Conservation (phyloP, 2,113 vertebrate genomes). For the Seriola rivoliana region DNA sequence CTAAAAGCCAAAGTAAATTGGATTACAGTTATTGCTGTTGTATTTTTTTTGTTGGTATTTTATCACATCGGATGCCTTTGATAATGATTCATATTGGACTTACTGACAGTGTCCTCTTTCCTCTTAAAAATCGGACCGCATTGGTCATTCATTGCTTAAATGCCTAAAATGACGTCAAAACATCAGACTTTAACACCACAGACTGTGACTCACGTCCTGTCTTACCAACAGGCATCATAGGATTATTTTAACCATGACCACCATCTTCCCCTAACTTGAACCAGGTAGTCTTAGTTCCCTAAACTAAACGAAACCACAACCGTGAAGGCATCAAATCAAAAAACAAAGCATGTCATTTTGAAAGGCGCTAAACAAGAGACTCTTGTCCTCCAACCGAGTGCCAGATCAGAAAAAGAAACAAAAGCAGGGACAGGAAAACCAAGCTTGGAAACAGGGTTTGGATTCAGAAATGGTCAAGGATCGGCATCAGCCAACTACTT, state of each 20-base stretch:
- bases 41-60: too few species aligned
- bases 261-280: neutral
- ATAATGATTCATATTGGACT: too few species aligned
- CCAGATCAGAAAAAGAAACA: neutral
- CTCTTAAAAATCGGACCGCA: too few species aligned
- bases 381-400: neutral
- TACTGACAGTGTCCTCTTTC: too few species aligned
- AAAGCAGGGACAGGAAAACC: neutral
- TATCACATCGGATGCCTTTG: too few species aligned
- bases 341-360: neutral
- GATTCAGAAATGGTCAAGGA: neutral
- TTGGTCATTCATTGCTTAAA: too few species aligned
- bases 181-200: neutral
- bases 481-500: slow-evolving; percentile 27
- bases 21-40: too few species aligned
- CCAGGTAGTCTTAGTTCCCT: neutral
- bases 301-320: neutral
- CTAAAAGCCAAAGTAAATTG: too few species aligned
- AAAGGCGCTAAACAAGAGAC: neutral
- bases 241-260: neutral
- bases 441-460: neutral
- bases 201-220: neutral
- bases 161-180: too few species aligned
- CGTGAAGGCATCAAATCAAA: neutral
- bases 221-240: neutral